Evolutionary conservation across 2,113 vertebrate genomes (phyloP), one percentile per base, ranked within the genome.

Genomic region (Chiloscyllium plagiosum): DNA sequence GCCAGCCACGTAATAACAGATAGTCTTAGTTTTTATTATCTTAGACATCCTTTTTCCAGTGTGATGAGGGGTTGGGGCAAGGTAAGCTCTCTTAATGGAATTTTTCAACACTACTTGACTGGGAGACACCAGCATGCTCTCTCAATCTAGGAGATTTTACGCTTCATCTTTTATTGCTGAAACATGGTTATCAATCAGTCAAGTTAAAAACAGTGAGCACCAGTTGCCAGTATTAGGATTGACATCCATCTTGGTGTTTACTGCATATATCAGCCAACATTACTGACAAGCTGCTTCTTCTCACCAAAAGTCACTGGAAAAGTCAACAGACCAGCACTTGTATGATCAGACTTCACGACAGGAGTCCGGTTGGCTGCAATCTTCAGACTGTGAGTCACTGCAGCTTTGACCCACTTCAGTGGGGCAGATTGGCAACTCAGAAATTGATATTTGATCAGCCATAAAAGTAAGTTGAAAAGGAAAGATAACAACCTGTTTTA

Each of bases 401-500:
- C n/a, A 93, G 29, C 33, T 93, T 66, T 93, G 89, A 68, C n/a
- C 89, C 61, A 68, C 33, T 83, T 66, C 89, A 66, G 33, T 3
- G 37, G n/a, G 80, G 80, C 42, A 83, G 80, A 22, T 83, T 83
- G 89, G 33, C 89, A 93, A 65, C 89, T 68, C 89, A 65, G 50
- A 92, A 66, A 93, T 61, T 68, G 94, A 72, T 72, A 95, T 26
- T 76, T 70, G 69, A 95, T 72, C 47, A 52, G 94, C 68, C 47
- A 12, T 52, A 95, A 52, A 70, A 50, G 29, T 72, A n/a, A 50
- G 66, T 29, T 95, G 93, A 95, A 70, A 52, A 70, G 22, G 15
- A 95, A 95, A 47, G 47, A 72, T 50, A 95, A 72, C 42, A 76
- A 52, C 47, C 94, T 72, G 68, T 13, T 95, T 52, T 72, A 95